A percentile compares a stretch with the other conserved stretches of the same genome.
These are phyloP conservation scores for Mus musculus DNA, from an alignment of 2,113 vertebrate species.

Conservation along the genomic window GRCm39 chr2:46840001-46840500, in stretches of 20 bases:
- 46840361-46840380: constrained; percentile 68
- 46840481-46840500: neutral
- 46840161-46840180: constrained; percentile 81
- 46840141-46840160: constrained; percentile 79
- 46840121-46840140: constrained; percentile 68
- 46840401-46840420: constrained; percentile 64
- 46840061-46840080: constrained; percentile 46
- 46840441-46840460: constrained; percentile 52
- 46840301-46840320: constrained; percentile 77
- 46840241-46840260: constrained; percentile 71
- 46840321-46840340: constrained; percentile 45
- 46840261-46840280: constrained; percentile 67
- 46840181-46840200: constrained; percentile 75
- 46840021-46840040: neutral
- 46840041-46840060: constrained; percentile 62
- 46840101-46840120: constrained; percentile 65
- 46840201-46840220: constrained; percentile 75
- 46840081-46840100: constrained; percentile 39
- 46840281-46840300: constrained; percentile 70
- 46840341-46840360: constrained; percentile 76
- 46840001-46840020: neutral
- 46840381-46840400: constrained; percentile 76
- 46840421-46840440: neutral
- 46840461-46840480: constrained; percentile 57
- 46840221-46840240: constrained; percentile 72